phyloP scores from a whole-genome alignment of 2,888 invertebrate species.

The Ophioninae sp. region DNA sequence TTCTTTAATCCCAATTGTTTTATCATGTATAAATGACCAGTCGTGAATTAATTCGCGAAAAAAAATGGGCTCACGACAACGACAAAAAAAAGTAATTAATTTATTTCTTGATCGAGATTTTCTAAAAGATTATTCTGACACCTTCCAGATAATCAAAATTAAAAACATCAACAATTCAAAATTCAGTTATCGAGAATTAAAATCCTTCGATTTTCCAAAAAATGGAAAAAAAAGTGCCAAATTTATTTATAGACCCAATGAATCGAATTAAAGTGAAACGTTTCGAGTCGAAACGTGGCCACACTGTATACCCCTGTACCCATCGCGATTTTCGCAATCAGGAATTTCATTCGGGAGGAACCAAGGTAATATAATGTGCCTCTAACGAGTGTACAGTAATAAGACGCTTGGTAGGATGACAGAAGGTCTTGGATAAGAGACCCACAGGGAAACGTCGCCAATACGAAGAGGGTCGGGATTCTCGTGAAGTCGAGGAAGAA shows the following conservation, averaged over 20 bases:
- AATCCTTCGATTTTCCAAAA: too few species aligned
- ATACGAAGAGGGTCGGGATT: slow-evolving; percentile 49
- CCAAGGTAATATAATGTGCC: slow-evolving; percentile 75
- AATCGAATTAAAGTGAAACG: not conserved
- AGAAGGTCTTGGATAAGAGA: slow-evolving; percentile 46
- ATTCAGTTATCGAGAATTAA: too few species aligned
- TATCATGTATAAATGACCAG: too few species aligned
- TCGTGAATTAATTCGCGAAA: not conserved
- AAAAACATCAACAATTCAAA: too few species aligned
- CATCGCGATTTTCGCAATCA: slow-evolving; percentile 71
- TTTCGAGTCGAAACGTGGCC: not conserved
- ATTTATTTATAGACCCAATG: not conserved
- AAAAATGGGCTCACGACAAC: not conserved
- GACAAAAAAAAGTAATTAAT: not conserved
- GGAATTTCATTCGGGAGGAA: slow-evolving; percentile 74
- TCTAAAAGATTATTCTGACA: too few species aligned
- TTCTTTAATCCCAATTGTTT: too few species aligned
- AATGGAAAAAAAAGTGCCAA: too few species aligned
- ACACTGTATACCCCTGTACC: not conserved
- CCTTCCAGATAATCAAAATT: too few species aligned
- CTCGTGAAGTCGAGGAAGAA: slow-evolving; percentile 33
- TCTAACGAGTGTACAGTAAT: slow-evolving; percentile 75
- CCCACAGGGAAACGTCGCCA: slow-evolving; percentile 31
- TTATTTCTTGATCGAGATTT: not conserved
- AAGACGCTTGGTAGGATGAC: slow-evolving; percentile 69